These are phyloP conservation scores for Nycticryphes semicollaris DNA, from an alignment of 2,113 vertebrate species.

Conservation along the genomic window DNA sequence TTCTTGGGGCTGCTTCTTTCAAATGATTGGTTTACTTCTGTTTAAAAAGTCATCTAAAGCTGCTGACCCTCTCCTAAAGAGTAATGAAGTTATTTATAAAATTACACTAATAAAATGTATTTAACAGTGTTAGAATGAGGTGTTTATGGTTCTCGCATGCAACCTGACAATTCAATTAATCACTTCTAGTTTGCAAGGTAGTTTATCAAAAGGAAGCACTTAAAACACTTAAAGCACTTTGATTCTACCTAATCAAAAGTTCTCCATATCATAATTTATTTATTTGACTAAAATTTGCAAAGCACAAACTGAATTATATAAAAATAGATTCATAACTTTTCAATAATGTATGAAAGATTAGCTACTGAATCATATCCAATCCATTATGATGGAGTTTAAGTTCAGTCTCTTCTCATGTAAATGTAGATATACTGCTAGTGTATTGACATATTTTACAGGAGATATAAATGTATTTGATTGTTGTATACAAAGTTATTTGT, in stretches of 20 bases:
- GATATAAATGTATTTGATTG: background rate
- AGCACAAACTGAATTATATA: constrained; percentile 4
- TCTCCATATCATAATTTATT: background rate
- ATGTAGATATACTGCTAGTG: background rate
- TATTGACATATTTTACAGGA: background rate
- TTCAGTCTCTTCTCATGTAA: background rate
- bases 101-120: background rate
- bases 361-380: background rate
- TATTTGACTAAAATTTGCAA: constrained; percentile 40
- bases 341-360: constrained; percentile 12
- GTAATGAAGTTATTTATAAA: constrained; percentile 11
- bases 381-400: background rate
- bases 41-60: constrained; percentile 30
- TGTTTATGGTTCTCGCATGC: constrained; percentile 18
- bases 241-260: constrained; percentile 39
- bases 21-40: constrained; percentile 2
- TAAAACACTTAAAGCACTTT: constrained; percentile 11
- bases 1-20: constrained; percentile 34
- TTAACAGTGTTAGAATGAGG: background rate
- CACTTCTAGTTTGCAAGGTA: constrained; percentile 20
- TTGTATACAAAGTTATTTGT: background rate
- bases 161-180: constrained; percentile 54
- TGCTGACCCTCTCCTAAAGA: constrained; percentile 10
- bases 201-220: constrained; percentile 38
- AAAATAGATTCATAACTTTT: constrained; percentile 13